phyloP scores from a whole-genome alignment of 2,888 invertebrate species.

The Lacanobia wlatinum region DNA sequence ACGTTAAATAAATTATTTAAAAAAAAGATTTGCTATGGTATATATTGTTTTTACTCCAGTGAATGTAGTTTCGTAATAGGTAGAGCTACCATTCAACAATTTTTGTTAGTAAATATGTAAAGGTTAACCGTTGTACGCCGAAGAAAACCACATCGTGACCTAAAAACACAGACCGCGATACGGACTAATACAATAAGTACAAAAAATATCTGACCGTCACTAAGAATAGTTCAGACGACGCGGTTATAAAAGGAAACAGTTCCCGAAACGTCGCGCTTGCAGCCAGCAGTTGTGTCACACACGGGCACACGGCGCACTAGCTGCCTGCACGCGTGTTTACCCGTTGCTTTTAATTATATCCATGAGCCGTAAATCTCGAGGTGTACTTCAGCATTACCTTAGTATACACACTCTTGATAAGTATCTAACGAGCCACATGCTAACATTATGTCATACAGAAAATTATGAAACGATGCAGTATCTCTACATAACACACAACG shows the following conservation, averaged over 20 bases:
- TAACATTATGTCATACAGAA: constrained; percentile 73
- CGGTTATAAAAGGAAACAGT: constrained; percentile 75
- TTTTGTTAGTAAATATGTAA: constrained; percentile 52
- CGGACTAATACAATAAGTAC: constrained; percentile 64
- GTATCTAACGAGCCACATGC: constrained; percentile 72
- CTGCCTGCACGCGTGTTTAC: constrained; percentile 74
- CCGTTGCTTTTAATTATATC: constrained; percentile 74
- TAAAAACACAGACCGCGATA: constrained; percentile 67
- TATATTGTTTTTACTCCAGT: constrained; percentile 4
- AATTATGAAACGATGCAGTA: constrained; percentile 66
- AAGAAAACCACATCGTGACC: constrained; percentile 70
- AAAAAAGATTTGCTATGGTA: neutral
- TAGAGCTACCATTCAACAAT: constrained; percentile 34
- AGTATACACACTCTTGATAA: constrained; percentile 72
- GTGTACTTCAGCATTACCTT: constrained; percentile 71
- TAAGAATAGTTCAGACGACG: constrained; percentile 67
- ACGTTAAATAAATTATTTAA: too few relatives aligned
- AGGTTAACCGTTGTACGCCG: constrained; percentile 57
- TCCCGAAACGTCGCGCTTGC: constrained; percentile 68
- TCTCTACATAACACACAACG: constrained; percentile 54
- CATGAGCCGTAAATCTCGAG: constrained; percentile 74
- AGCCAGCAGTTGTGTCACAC: constrained; percentile 73
- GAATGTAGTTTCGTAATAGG: constrained; percentile 36
- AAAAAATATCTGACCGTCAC: constrained; percentile 67
- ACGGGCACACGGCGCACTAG: constrained; percentile 60